Base-by-base conservation (phyloP, 2,797 vertebrate species). In the Lithobates sylvaticus region DNA sequence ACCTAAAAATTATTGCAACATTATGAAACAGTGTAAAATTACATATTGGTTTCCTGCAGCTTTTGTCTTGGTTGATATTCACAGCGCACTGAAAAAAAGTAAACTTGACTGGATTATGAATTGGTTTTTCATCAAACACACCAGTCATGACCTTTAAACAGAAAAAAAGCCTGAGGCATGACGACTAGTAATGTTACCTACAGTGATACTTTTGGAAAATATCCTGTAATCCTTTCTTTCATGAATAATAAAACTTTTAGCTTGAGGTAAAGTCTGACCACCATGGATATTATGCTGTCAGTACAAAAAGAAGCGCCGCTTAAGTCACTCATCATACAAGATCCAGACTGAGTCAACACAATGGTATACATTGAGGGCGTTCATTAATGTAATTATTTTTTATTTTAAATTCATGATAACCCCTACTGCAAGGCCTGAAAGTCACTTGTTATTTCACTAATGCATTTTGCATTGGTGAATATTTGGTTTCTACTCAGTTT, bases 151-250 rank as follows among this genome's bases (percentile, higher is more conserved):
- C 69, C 70, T 82, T 71, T 36, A 64, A 73, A 64, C 36, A 79
- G 27, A 44, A 58, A 58, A 72, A 74, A 73, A 21, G 80, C 80
- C 80, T 9, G 50, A 82, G 80, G 70, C 70, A 82, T 34, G 54
- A 73, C 21, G 10, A 39, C 80, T 82, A 73, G 80, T 82, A 73
- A 64, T 61, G 69, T 42, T 82, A 73, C 80, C 50, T 82, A 82
- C 78, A 71, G 15, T 39, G 27, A 73, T 64, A 70, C 69, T 82
- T 73, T 82, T 73, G 80, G 69, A 54, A 82, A 82, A 27, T 29
- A 64, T 64, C 32, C 58, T 73, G 70, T 82, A 74, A 82, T 73
- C 50, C 80, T 82, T 54, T 81, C 47, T 82, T 72, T 23, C n/a
- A 67, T 82, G 68, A 72, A 81, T 70, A 71, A 81, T 81, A 81